A percentile compares a stretch with the other conserved stretches of the same genome.
These are phyloP conservation scores for Benitochromis conjunctus DNA, from an alignment of 2,113 vertebrate species.

Conservation along the genomic window DNA sequence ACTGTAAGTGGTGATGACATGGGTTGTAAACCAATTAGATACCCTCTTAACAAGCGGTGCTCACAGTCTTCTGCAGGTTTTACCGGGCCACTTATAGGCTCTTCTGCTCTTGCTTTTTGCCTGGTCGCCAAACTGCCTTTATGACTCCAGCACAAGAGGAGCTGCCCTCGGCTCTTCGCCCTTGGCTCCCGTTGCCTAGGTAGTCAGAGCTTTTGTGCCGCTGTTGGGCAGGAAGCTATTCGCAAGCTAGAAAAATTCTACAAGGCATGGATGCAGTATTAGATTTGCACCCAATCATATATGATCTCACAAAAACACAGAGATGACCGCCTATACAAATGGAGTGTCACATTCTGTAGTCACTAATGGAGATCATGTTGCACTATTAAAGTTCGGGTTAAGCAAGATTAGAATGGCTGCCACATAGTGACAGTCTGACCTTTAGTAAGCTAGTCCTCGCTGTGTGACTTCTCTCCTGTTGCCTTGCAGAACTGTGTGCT, in stretches of 20 bases:
- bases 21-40: slow-evolving; percentile 52
- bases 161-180: slow-evolving; percentile 43
- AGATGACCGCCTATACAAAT: neutral
- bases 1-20: slow-evolving; percentile 30
- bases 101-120: slow-evolving; percentile 3
- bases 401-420: slow-evolving; percentile 47
- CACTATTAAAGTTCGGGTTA: slow-evolving; percentile 59
- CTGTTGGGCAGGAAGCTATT: slow-evolving; percentile 31
- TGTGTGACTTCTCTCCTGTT: slow-evolving; percentile 21
- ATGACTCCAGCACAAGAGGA: slow-evolving; percentile 19
- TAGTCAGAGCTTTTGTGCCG: slow-evolving; percentile 36
- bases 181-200: slow-evolving; percentile 23
- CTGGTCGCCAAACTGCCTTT: slow-evolving; percentile 20
- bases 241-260: slow-evolving; percentile 2
- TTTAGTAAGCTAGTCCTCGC: slow-evolving; percentile 54
- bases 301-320: neutral
- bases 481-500: neutral
- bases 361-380: slow-evolving; percentile 58
- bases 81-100: neutral
- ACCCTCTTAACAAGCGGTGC: neutral
- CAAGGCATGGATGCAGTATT: neutral
- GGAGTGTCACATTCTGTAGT: slow-evolving; percentile 25
- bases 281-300: neutral
- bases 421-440: slow-evolving; percentile 62
- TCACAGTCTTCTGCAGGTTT: slow-evolving; percentile 7